phyloP scores from a whole-genome alignment of 23 tunicate species.

The Styela clava region DNA sequence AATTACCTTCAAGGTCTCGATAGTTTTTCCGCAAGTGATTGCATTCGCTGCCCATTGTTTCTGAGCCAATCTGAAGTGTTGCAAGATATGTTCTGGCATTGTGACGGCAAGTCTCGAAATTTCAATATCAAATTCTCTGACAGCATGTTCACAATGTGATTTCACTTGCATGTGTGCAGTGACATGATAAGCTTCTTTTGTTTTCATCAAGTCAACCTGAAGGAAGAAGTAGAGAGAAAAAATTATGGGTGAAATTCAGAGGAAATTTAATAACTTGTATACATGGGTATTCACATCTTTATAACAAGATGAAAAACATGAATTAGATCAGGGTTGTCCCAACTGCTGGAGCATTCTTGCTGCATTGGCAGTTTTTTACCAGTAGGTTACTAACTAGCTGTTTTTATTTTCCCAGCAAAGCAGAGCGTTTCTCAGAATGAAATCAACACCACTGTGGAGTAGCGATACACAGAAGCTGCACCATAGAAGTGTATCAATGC shows the following conservation, averaged over 20 bases:
- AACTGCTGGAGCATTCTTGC: too few relatives aligned
- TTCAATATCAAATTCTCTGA: neutral
- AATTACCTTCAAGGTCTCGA: constrained; percentile 23
- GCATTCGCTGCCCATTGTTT: constrained; percentile 5
- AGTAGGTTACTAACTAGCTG: too few relatives aligned
- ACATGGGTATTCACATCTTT: too few relatives aligned
- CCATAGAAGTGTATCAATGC: too few relatives aligned
- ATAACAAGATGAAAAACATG: too few relatives aligned
- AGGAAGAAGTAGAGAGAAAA: neutral
- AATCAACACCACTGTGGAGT: too few relatives aligned
- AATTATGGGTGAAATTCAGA: too few relatives aligned
- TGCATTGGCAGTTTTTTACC: too few relatives aligned
- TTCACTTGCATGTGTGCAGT: neutral
- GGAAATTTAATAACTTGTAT: neutral
- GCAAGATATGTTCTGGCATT: neutral
- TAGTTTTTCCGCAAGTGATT: constrained; percentile 4
- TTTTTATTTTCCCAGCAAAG: too few relatives aligned
- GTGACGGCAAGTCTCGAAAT: neutral
- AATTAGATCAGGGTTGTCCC: too few relatives aligned
- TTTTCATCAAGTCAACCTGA: constrained; percentile 10
- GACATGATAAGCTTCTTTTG: constrained; percentile 22
- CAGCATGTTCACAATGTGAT: constrained; percentile 8
- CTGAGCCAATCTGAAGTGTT: constrained; percentile 8
- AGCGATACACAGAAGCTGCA: too few relatives aligned
- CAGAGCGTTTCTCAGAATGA: too few relatives aligned